These are phyloP conservation scores for Diarsia rubi DNA, from an alignment of 2,888 invertebrate genomes.

Conservation along the genomic window DNA sequence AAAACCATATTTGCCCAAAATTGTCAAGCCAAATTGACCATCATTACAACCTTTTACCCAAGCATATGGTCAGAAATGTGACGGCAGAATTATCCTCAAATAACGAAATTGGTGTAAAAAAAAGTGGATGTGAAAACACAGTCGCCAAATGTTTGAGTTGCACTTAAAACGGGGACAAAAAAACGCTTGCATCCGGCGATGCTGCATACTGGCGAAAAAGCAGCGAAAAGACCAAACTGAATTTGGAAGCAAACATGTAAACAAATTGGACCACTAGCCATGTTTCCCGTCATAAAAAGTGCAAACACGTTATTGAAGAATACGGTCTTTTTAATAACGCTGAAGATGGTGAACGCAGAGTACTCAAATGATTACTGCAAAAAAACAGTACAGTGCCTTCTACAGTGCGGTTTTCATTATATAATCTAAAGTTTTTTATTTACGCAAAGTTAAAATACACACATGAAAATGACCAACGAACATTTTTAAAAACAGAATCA, in stretches of 20 bases:
- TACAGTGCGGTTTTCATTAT: background rate
- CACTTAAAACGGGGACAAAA: conserved; percentile 80
- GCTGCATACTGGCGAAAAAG: conserved; percentile 81
- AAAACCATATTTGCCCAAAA: conserved; percentile 32
- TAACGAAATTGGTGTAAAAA: conserved; percentile 67
- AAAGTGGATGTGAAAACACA: conserved; percentile 70
- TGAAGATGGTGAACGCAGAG: background rate
- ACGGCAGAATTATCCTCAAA: conserved; percentile 59
- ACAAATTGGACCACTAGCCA: conserved; percentile 59
- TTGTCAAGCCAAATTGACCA: conserved; percentile 26
- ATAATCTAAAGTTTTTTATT: background rate
- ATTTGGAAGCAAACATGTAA: conserved; percentile 78
- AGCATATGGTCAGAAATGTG: conserved; percentile 65
- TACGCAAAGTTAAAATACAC: background rate
- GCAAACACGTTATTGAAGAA: conserved; percentile 48
- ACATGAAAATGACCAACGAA: conserved; percentile 11
- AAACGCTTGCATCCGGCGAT: conserved; percentile 80
- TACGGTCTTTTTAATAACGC: conserved; percentile 26
- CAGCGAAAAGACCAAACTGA: conserved; percentile 84
- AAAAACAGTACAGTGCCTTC: background rate
- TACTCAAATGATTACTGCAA: conserved; percentile 18
- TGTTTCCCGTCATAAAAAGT: conserved; percentile 42
- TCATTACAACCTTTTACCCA: conserved; percentile 50
- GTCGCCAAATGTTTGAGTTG: conserved; percentile 80
- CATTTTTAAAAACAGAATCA: conserved; percentile 56